Evolutionary conservation across 2,888 invertebrate species (phyloP), one percentile per base, ranked within the genome.

Genomic region (Harpagoxenus sublaevis): DNA sequence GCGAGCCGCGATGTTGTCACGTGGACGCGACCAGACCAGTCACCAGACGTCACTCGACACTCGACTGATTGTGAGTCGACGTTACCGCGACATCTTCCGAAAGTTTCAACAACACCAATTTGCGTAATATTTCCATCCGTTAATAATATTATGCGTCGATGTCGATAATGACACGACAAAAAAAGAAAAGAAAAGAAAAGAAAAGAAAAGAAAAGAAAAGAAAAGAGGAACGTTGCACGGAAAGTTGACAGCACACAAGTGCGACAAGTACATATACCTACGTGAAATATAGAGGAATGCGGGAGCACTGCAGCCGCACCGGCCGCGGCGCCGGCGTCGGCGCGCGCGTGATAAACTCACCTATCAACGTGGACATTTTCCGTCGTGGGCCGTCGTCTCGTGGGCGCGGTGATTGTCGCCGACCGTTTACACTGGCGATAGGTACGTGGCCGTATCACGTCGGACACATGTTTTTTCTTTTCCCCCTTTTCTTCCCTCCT

Each of bases 311-410:
- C 10, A 45, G 42, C 10, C 42, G 42, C 42, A 42, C 9, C 35
- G 35, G 35, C 35, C 42, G 42, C 39, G 35, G 15, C n/a, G 4
- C 8, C 60, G 60, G 60, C 73, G 31, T n/a, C 81, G 53, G 48
- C 84, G 73, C 84, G 77, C 84, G 82, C 84, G 84, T 87, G 87
- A 89, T 84, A 86, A 84, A 92, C 93, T 93, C 90, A 93, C 93
- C 93, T 89, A 92, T 89, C 86, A 89, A 92, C 86, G 92, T 89
- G 87, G 93, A 92, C 93, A 93, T 93, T 87, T 89, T 89, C 88
- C 84, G 57, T 10, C 79, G 57, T 48, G 28, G 65, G 15, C 8
- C 48, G 71, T 39, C 57, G 79, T 57, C 45, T 15, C 35, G 57
- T 9, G 45, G 15, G 48, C 35, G 28, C 42, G 42, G 3, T 23